Evolutionary conservation across 92 coral and sea anemone genomes (phyloP), one percentile per base, ranked within the genome.

Genomic region (Scolanthus callimorphus): DNA sequence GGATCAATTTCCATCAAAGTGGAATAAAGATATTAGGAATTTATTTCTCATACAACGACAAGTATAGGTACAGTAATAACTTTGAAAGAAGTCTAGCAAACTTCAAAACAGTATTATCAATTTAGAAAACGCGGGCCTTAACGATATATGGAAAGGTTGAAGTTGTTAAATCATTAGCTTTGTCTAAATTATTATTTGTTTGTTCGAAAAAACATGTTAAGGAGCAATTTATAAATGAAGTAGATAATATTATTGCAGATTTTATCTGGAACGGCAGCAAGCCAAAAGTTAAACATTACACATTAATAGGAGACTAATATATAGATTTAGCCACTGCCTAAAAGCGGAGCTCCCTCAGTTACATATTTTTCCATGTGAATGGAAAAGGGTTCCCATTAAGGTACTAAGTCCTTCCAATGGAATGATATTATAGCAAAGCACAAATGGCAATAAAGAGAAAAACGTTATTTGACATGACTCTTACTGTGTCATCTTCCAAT

Each of bases 181-280:
- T 46, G 15, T 49, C 68, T 3, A 62, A 62, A 27, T 46, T 62
- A 19, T 45, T 41, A 20, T 46, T 27, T 47, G 25, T 62, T 11
- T 62, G 68, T 49, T 62, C 68, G 30, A 62, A 62, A 29, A 46
- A 44, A 3, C 23, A 62, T n/a, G 68, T 62, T 3, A 20, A 34
- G 3, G 68, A 44, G 19, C 20, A 62, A 19, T 62, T 41, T 31
- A 62, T 44, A 20, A 62, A 62, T 8, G 24, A 4, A 51, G 62
- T 1, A 28, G 25, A 56, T 26, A 25, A 29, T 24, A 26, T 24
- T 13, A 1, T 56, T 13, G 25, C 45, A 13, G 1, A 56, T 10
- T 56, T 25, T 51, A 51, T 51, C 28, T 51, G 57, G 57, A 21
- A 51, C 0, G 31, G 57, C 25, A 51, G 57, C 25, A 51, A 51